Conservation (phyloP, 2,888 invertebrate species). For the Taenaris catops region DNA sequence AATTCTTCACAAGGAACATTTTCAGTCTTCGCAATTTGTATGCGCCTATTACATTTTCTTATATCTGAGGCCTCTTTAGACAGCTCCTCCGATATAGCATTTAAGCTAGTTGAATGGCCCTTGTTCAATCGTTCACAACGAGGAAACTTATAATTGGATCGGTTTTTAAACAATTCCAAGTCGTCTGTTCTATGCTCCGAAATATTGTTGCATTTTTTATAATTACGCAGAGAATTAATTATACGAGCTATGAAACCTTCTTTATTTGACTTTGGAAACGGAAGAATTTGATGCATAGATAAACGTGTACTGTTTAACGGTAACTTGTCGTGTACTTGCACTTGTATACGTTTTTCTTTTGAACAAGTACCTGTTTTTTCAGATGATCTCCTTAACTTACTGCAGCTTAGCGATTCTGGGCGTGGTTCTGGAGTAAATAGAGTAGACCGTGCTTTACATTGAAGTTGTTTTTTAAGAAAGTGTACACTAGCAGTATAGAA, state of each 20-base stretch:
- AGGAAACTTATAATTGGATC: constrained; percentile 55
- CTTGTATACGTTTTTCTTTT: not conserved
- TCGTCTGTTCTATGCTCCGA: constrained; percentile 31
- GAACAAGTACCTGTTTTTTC: not conserved
- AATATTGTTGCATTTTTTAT: constrained; percentile 30
- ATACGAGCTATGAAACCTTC: constrained; percentile 45
- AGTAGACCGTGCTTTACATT: constrained; percentile 38
- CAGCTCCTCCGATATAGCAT: constrained; percentile 45
- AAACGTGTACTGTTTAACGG: constrained; percentile 28
- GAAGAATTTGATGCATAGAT: constrained; percentile 59
- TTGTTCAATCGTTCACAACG: constrained; percentile 37
- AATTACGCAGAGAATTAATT: constrained; percentile 44
- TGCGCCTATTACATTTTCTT: constrained; percentile 21
- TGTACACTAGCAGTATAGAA: constrained; percentile 62
- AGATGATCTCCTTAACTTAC: constrained; percentile 29
- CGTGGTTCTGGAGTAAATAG: constrained; percentile 19
- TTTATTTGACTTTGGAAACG: constrained; percentile 54
- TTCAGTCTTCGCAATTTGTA: constrained; percentile 20
- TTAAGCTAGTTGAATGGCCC: constrained; percentile 35
- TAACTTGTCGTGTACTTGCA: not conserved
- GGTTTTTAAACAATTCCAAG: constrained; percentile 28
- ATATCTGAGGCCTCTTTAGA: constrained; percentile 20
- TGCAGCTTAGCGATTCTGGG: constrained; percentile 43
- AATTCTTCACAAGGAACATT: constrained; percentile 23
- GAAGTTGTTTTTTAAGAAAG: constrained; percentile 54